These are phyloP conservation scores for Cyphomyrmex costatus DNA, from an alignment of 1,140 invertebrate genomes.

Conservation along the genomic window DNA sequence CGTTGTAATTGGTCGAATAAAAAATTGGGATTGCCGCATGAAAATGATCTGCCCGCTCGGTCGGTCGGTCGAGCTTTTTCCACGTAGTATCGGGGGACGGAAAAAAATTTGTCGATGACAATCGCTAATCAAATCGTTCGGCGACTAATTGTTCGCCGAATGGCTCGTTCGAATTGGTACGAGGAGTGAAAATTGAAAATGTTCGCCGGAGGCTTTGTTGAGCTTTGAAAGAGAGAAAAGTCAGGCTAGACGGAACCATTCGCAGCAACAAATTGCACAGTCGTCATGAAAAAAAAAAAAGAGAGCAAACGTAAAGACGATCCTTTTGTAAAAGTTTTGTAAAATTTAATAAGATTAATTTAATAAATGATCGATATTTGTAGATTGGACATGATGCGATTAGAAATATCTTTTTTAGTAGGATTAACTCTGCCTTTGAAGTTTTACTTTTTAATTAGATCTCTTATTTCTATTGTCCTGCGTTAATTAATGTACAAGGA, in stretches of 20 bases:
- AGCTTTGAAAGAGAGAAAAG: slow-evolving; percentile 74
- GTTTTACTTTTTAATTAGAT: slow-evolving; percentile 8
- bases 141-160: slow-evolving; percentile 83
- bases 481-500: slow-evolving; percentile 4
- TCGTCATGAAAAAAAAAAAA: neutral
- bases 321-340: slow-evolving; percentile 2
- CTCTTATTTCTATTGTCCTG: neutral
- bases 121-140: slow-evolving; percentile 84
- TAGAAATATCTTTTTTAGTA: neutral
- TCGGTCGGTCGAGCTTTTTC: slow-evolving; percentile 67
- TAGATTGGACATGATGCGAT: neutral
- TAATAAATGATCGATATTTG: neutral
- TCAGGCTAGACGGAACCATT: slow-evolving; percentile 68
- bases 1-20: slow-evolving; percentile 62
- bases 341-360: slow-evolving; percentile 8
- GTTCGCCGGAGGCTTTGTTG: slow-evolving; percentile 75
- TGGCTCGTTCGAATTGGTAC: slow-evolving; percentile 79
- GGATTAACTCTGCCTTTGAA: neutral
- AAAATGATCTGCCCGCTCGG: slow-evolving; percentile 68
- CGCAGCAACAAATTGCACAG: slow-evolving; percentile 60
- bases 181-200: slow-evolving; percentile 82
- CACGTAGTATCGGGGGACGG: slow-evolving; percentile 45
- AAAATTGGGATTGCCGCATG: slow-evolving; percentile 68
- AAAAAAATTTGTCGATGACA: slow-evolving; percentile 81
- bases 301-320: slow-evolving; percentile 11